Conservation (phyloP, 2,888 invertebrate species). For the Drosophila sordidapex region DNA sequence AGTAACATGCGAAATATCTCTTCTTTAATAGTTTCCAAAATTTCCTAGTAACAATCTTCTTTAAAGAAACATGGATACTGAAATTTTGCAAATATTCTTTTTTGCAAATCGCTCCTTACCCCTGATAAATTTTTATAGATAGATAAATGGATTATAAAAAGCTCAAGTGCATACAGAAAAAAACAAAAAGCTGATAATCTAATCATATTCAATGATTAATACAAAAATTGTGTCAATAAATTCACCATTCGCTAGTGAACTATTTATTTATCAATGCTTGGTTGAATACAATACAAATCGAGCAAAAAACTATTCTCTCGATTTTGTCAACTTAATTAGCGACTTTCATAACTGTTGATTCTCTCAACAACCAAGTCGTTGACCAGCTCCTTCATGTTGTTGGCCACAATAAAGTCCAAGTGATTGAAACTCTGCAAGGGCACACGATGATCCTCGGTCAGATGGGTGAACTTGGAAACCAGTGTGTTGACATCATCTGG, state of each 20-base stretch:
- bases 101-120: background rate
- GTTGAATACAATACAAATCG: background rate
- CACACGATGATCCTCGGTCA: constrained; percentile 77
- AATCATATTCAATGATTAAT: constrained; percentile 7
- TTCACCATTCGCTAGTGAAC: background rate
- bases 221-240: background rate
- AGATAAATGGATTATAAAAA: background rate
- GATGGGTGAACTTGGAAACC: constrained; percentile 53
- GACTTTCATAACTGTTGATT: constrained; percentile 57
- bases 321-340: constrained; percentile 20
- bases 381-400: constrained; percentile 73
- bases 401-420: constrained; percentile 80
- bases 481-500: constrained; percentile 76
- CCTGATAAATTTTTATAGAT: background rate
- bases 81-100: background rate
- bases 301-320: background rate
- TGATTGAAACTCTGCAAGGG: constrained; percentile 79
- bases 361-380: constrained; percentile 71
- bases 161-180: background rate
- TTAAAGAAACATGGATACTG: background rate
- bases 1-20: background rate
- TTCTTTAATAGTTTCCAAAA: constrained; percentile 1
- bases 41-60: background rate
- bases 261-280: background rate
- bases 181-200: background rate